These are phyloP conservation scores for Gymnorhina tibicen DNA, from an alignment of 2,113 vertebrate species.

Conservation along the genomic window DNA sequence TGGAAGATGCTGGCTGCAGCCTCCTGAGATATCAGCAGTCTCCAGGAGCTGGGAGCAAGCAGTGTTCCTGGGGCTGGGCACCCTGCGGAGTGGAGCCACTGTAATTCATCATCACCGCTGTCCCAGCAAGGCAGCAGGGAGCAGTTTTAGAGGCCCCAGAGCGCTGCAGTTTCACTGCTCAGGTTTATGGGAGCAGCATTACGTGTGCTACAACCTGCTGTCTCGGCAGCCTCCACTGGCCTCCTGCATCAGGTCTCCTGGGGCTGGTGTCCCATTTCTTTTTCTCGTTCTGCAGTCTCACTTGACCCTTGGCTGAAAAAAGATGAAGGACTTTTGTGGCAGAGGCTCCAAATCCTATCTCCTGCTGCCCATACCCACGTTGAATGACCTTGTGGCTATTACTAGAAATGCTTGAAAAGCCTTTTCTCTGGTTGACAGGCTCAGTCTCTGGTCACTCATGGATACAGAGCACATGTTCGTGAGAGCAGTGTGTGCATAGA, in stretches of 20 bases:
- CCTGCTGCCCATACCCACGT: not conserved
- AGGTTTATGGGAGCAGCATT: not conserved
- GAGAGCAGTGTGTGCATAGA: not conserved
- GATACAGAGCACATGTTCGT: not conserved
- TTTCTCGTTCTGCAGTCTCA: not conserved
- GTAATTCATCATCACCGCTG: not conserved
- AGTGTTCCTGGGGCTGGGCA: not conserved
- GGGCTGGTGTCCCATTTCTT: not conserved
- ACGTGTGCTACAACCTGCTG: not conserved
- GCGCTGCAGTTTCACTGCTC: not conserved
- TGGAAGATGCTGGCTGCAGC: not conserved
- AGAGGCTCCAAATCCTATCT: not conserved
- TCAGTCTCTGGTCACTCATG: not conserved
- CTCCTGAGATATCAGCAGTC: not conserved
- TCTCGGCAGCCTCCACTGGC: not conserved
- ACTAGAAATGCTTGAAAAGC: slow-evolving; percentile 22
- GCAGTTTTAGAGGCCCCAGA: not conserved
- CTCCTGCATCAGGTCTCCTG: not conserved
- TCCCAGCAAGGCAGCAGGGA: not conserved
- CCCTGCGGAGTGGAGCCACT: accelerated
- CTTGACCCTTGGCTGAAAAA: not conserved
- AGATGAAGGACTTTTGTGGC: not conserved
- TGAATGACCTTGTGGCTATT: slow-evolving; percentile 26
- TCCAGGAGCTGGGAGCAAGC: not conserved
- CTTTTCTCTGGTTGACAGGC: slow-evolving; percentile 3